Evolutionary conservation across 2,797 vertebrate genomes (phyloP), one percentile per base, ranked within the genome.

Genomic region (Pseudotriccus pelzelni): DNA sequence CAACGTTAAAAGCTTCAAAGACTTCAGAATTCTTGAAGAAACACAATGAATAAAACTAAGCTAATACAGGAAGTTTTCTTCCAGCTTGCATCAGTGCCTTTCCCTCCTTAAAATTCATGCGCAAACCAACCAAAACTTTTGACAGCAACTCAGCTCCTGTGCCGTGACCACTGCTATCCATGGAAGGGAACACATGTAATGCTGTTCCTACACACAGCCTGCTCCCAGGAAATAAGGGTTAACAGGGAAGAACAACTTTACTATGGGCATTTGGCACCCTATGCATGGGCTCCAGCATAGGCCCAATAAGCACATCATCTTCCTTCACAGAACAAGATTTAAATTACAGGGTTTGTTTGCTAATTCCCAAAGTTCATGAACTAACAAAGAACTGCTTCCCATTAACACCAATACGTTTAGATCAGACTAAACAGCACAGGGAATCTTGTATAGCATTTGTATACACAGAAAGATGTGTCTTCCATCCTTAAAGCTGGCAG

Each of bases 121-220:
- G 41, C 34, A 75, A 76, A 86, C 32, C 44, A 76, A 55, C 9
- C 8, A 25, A 60, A 89, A 50, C 28, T 37, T 36, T 25, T 56
- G 19, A 37, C 25, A 84, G 28, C 3, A 3, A 36, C 37, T 43
- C 56, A 49, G 6, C 30, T 77, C 10, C 82, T 39, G n/a, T 28
- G 41, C 44, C 28, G 34, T 9, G 60, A 28, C 17, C 41, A 9
- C 22, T 12, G 59, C 34, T 74, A 44, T 15, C 11, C 20, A 5
- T 4, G 47, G 74, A 49, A n/a, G 66, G 34, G 17, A 58, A 44
- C 43, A 66, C 0, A 1, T 6, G 2, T 1, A 37, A 41, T 2
- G 3, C 19, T 77, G 84, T 16, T 41, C 58, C 59, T 12, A 4
- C 23, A 44, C 53, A n/a, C 7, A 6, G 27, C 23, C n/a, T 44